A percentile compares a stretch with the other conserved stretches of the same genome.
phyloP scores from a whole-genome alignment of 2,797 vertebrate genomes.

The Coendou prehensilis region DNA sequence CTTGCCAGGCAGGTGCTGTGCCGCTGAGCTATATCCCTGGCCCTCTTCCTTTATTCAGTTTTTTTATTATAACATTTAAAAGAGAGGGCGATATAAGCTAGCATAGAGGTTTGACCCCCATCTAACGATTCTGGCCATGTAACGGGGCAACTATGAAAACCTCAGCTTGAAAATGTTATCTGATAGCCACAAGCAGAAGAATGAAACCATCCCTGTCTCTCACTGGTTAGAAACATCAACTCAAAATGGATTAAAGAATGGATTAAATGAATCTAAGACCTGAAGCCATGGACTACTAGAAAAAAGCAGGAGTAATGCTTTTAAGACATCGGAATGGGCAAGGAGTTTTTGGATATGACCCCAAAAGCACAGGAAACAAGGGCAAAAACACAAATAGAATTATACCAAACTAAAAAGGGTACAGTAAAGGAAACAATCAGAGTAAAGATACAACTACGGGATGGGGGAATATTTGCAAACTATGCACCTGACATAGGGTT shows the following conservation, averaged over 20 bases:
- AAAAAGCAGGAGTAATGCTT: background rate
- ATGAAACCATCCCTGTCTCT: background rate
- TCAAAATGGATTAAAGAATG: background rate
- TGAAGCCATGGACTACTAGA: too few relatives aligned
- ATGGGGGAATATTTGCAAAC: background rate
- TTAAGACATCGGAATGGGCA: background rate
- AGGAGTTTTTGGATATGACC: background rate
- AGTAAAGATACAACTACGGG: background rate
- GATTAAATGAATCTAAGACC: background rate
- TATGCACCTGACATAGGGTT: background rate
- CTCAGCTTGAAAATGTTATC: background rate
- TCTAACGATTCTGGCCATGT: background rate
- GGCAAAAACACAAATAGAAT: background rate
- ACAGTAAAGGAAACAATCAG: background rate
- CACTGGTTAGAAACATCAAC: background rate
- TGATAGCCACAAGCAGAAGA: background rate
- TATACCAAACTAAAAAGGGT: background rate
- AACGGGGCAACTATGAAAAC: background rate
- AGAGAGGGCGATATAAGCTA: background rate
- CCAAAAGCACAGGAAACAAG: background rate
- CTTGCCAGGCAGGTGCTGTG: too few relatives aligned
- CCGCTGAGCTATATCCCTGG: too few relatives aligned
- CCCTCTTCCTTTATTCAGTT: background rate
- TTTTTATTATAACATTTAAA: background rate
- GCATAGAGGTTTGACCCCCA: background rate